These are phyloP conservation scores for Gryllus bimaculatus DNA, from an alignment of 1,140 invertebrate genomes.

Conservation along the genomic window DNA sequence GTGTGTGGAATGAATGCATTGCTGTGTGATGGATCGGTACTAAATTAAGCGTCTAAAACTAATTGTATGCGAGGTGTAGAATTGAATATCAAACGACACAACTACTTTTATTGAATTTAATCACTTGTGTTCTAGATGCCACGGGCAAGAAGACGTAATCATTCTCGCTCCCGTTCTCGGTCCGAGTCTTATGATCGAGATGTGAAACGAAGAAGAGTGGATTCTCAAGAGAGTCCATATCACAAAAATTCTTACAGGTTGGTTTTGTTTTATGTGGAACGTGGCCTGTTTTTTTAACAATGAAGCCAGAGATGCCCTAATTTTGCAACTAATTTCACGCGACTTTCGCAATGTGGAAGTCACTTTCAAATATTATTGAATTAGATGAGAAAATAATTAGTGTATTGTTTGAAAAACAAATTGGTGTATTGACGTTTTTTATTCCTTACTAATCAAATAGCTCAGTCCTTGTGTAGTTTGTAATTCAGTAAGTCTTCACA, in stretches of 20 bases:
- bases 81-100: not conserved
- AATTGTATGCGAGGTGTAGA: not conserved
- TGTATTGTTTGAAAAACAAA: too few species aligned
- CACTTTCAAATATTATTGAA: too few species aligned
- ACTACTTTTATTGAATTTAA: not conserved
- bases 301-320: too few species aligned
- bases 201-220: conserved; percentile 15
- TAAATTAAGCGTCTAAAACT: not conserved
- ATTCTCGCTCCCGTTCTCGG: conserved; percentile 18
- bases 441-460: too few species aligned
- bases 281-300: too few species aligned
- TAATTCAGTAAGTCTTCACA: too few species aligned
- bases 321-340: too few species aligned
- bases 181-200: conserved; percentile 11
- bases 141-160: conserved; percentile 14
- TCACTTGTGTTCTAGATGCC: conserved; percentile 16
- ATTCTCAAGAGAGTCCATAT: conserved; percentile 18
- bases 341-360: too few species aligned
- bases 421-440: too few species aligned
- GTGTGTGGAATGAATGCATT: not conserved
- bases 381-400: too few species aligned
- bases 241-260: conserved; percentile 18
- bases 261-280: not conserved
- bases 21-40: not conserved
- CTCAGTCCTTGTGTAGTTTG: too few species aligned